A percentile compares a stretch with the other conserved stretches of the same genome.
phyloP scores from a whole-genome alignment of 30 jellyfish, hydroid and myxozoan genomes.

The Aurelia aurita complex sp. Pacific region DNA sequence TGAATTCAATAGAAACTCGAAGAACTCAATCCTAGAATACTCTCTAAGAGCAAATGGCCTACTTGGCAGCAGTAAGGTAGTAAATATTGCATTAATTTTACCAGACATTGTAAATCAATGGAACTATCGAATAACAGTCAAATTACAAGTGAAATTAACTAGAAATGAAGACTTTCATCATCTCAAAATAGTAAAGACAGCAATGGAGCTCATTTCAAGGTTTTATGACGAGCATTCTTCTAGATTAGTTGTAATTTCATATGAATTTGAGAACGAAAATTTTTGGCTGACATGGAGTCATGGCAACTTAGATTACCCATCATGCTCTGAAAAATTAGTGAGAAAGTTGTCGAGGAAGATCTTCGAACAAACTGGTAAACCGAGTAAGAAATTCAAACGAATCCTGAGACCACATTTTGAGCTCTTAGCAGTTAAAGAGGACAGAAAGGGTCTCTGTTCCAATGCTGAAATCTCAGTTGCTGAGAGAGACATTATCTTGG shows the following conservation, averaged over 20 bases:
- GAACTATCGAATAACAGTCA: conserved; percentile 2
- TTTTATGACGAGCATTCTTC: conserved; percentile 12
- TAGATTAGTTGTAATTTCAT: conserved; percentile 3
- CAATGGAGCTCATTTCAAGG: conserved; percentile 4
- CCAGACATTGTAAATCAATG: conserved; percentile 20
- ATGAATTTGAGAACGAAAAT: background rate
- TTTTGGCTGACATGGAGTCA: conserved; percentile 30
- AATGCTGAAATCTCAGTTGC: background rate
- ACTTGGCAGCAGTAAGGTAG: background rate
- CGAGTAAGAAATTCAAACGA: background rate
- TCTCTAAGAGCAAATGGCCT: background rate
- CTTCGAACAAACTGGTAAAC: background rate
- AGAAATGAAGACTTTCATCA: background rate
- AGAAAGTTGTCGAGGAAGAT: background rate
- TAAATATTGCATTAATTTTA: background rate
- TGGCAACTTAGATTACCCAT: conserved; percentile 5
- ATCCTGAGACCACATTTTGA: conserved; percentile 13
- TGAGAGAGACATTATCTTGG: background rate
- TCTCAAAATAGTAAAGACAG: background rate
- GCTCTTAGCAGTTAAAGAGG: conserved; percentile 3
- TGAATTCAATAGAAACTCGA: background rate
- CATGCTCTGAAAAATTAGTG: conserved; percentile 7
- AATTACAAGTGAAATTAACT: background rate
- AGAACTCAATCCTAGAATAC: background rate
- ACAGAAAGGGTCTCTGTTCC: conserved; percentile 17